Percentiles rank a stretch among this genome's conserved stretches.
Conservation (phyloP, 2,797 vertebrate species). For the Myoxocephalus aenaeus region DNA sequence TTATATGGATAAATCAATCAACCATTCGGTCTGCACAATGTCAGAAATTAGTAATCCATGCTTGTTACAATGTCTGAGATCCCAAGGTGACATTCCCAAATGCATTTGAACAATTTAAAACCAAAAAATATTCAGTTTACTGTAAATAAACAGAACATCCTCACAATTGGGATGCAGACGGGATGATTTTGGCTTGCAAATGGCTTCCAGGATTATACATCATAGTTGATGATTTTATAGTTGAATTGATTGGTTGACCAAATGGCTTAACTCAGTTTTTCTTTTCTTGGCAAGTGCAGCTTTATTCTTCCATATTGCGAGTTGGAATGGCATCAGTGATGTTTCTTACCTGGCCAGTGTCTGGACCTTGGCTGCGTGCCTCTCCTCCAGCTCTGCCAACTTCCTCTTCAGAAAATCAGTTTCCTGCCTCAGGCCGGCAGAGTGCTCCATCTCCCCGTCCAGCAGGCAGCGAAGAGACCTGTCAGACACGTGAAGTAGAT, state of each 20-base stretch:
- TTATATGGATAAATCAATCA: not conserved
- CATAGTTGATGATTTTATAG: not conserved
- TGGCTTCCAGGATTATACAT: not conserved
- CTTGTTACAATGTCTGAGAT: not conserved
- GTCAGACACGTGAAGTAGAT: conserved; percentile 22
- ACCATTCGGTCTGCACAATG: too few relatives aligned
- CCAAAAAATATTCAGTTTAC: not conserved
- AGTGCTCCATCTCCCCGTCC: conserved; percentile 98
- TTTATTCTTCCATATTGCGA: not conserved
- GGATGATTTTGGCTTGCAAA: not conserved
- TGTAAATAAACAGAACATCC: not conserved
- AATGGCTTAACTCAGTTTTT: not conserved
- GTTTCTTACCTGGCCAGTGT: conserved; percentile 90
- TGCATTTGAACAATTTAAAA: not conserved
- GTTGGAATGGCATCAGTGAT: not conserved
- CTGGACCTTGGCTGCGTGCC: conserved; percentile 91
- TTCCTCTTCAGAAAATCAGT: conserved; percentile 89
- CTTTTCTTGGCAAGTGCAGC: too few relatives aligned
- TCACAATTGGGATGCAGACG: not conserved
- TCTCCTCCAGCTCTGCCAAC: conserved; percentile 91
- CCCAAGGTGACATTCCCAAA: not conserved
- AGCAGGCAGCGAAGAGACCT: conserved; percentile 94
- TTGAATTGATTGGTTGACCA: not conserved
- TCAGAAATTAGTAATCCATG: too few relatives aligned
- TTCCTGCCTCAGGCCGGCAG: conserved; percentile 92